A percentile compares a stretch with the other conserved stretches of the same genome.
Conservation (phyloP, 1,140 invertebrate species). For the Elymnias hypermnestra region DNA sequence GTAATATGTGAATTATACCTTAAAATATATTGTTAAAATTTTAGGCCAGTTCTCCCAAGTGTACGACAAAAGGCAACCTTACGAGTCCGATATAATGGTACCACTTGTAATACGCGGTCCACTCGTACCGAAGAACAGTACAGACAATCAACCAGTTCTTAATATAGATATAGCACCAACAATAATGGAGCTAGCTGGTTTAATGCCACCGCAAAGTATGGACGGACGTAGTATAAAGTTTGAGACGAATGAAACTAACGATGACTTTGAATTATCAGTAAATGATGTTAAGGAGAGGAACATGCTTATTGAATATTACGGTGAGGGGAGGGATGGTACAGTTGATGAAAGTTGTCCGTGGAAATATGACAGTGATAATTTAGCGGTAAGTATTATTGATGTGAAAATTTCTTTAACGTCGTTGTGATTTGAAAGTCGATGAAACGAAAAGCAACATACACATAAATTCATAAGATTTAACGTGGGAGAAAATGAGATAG, state of each 20-base stretch:
- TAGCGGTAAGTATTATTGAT: constrained; percentile 78
- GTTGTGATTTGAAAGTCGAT: too few relatives aligned
- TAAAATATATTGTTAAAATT: constrained; percentile 15
- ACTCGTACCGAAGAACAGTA: constrained; percentile 70
- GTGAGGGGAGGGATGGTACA: constrained; percentile 79
- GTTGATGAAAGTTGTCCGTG: constrained; percentile 77
- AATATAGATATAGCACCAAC: constrained; percentile 91
- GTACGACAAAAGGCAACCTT: constrained; percentile 91
- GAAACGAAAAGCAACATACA: too few relatives aligned
- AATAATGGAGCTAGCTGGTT: constrained; percentile 82
- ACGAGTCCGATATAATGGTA: constrained; percentile 91
- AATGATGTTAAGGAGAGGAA: constrained; percentile 53
- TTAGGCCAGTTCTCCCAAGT: constrained; percentile 90
- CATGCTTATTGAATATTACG: constrained; percentile 87
- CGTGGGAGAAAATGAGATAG: too few relatives aligned
- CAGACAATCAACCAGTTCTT: constrained; percentile 78
- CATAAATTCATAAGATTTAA: too few relatives aligned
- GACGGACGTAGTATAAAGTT: constrained; percentile 81
- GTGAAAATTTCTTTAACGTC: too few relatives aligned
- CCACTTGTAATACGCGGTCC: constrained; percentile 89
- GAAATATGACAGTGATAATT: constrained; percentile 69
- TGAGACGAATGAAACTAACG: constrained; percentile 16
- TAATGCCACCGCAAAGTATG: constrained; percentile 73
- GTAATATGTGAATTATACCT: not conserved
- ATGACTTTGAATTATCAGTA: not conserved